These are phyloP conservation scores for Sialis fuliginosa DNA, from an alignment of 2,888 invertebrate genomes.

Conservation along the genomic window DNA sequence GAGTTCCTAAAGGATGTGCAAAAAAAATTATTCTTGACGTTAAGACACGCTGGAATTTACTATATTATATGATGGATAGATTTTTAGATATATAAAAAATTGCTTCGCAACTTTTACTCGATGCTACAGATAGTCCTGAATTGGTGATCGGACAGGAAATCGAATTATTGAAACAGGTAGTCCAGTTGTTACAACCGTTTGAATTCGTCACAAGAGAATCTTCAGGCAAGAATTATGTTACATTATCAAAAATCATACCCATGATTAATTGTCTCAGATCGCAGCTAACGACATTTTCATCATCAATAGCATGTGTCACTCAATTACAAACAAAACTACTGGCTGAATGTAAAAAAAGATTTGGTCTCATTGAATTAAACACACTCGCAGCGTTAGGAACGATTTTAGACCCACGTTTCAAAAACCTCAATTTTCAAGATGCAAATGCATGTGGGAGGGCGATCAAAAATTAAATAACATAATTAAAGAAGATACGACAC, in stretches of 20 bases:
- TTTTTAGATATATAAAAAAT: conserved; percentile 7
- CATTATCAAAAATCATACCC: conserved; percentile 12
- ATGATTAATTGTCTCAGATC: no score
- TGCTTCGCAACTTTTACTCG: conserved; percentile 8
- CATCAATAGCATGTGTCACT: no score
- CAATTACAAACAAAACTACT: conserved; percentile 9
- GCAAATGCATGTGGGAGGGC: conserved; percentile 13
- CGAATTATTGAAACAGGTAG: conserved; percentile 10
- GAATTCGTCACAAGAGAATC: conserved; percentile 15
- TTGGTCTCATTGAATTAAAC: conserved; percentile 14
- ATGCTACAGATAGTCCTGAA: conserved; percentile 8
- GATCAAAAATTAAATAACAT: conserved; percentile 7
- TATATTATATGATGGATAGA: conserved; percentile 5
- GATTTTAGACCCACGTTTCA: conserved; percentile 14
- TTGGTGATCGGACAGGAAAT: conserved; percentile 8
- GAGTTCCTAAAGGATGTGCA: not conserved
- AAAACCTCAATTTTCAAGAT: conserved; percentile 15
- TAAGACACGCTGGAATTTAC: not conserved
- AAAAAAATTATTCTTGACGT: conserved; percentile 3
- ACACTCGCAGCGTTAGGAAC: conserved; percentile 12
- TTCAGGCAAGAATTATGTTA: conserved; percentile 15
- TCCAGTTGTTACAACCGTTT: conserved; percentile 9
- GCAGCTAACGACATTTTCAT: no score
- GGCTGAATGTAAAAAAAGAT: conserved; percentile 13
- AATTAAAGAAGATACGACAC: conserved; percentile 1